Evolutionary conservation across 2,888 invertebrate genomes (phyloP).

Genomic region (Coelinius sp.): DNA sequence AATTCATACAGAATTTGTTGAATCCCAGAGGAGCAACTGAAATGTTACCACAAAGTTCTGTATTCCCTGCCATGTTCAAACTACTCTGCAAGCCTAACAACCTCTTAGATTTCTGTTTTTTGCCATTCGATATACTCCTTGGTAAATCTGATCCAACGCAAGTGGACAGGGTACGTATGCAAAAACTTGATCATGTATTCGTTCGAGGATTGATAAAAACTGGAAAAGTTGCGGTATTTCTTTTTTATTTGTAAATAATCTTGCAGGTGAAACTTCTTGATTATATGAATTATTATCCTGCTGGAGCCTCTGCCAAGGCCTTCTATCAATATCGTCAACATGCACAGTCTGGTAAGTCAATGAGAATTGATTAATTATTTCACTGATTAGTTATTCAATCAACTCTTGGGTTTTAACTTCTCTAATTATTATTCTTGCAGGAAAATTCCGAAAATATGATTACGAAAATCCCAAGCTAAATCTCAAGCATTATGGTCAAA

Average conservation of each 20-base stretch:
- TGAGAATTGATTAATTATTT: not conserved
- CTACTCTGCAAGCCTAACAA: not conserved
- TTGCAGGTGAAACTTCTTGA: slow-evolving; percentile 22
- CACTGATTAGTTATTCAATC: too few species aligned
- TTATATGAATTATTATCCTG: slow-evolving; percentile 74
- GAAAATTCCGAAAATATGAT: slow-evolving; percentile 78
- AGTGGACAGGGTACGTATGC: not conserved
- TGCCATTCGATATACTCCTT: not conserved
- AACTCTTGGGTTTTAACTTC: too few species aligned
- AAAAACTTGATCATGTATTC: too few species aligned
- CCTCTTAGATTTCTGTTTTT: slow-evolving; percentile 3
- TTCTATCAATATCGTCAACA: slow-evolving; percentile 79
- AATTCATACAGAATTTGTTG: not conserved
- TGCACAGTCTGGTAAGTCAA: slow-evolving; percentile 30
- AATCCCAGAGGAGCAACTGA: slow-evolving; percentile 20
- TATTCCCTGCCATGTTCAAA: not conserved
- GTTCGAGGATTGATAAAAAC: not conserved
- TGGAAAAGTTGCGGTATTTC: too few species aligned
- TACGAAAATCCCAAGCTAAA: slow-evolving; percentile 69
- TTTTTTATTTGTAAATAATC: too few species aligned
- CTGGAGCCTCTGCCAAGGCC: slow-evolving; percentile 80
- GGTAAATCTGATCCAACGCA: slow-evolving; percentile 6
- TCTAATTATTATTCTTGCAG: too few species aligned
- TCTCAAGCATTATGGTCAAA: slow-evolving; percentile 39
- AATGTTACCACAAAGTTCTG: not conserved